Evolutionary conservation across 1,140 invertebrate species (phyloP).

Genomic region (Archegozetes longisetosus): DNA sequence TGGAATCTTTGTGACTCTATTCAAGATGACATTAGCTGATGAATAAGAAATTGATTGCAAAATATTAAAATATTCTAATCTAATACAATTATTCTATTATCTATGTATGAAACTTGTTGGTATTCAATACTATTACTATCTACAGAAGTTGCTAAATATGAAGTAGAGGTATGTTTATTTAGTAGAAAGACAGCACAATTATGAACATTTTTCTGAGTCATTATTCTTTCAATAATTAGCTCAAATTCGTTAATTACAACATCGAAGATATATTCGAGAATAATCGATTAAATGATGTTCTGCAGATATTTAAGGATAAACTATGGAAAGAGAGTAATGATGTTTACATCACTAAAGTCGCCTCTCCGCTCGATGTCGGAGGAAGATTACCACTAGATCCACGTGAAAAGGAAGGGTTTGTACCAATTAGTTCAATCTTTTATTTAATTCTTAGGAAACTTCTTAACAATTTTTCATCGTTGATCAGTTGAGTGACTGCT

Average conservation of each 20-base stretch:
- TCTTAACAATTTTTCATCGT: slow-evolving; percentile 3
- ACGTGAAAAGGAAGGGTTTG: slow-evolving; percentile 66
- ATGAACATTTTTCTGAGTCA: neutral
- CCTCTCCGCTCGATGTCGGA: slow-evolving; percentile 61
- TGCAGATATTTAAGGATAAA: slow-evolving; percentile 47
- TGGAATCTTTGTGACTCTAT: too few relatives aligned
- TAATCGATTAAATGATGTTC: slow-evolving; percentile 45
- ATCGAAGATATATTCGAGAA: slow-evolving; percentile 58
- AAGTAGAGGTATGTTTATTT: slow-evolving; percentile 10
- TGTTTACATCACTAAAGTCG: slow-evolving; percentile 61
- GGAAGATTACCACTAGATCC: slow-evolving; percentile 60
- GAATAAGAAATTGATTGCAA: too few relatives aligned
- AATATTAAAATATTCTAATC: too few relatives aligned
- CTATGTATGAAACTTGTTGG: too few relatives aligned
- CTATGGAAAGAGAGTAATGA: slow-evolving; percentile 43
- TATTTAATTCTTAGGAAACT: slow-evolving; percentile 3
- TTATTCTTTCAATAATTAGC: slow-evolving; percentile 27
- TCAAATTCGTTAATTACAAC: slow-evolving; percentile 71
- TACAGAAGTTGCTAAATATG: slow-evolving; percentile 12
- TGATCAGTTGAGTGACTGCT: too few relatives aligned
- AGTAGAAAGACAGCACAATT: neutral
- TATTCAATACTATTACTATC: too few relatives aligned
- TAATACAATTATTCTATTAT: too few relatives aligned
- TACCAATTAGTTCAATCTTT: neutral
- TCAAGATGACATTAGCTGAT: too few relatives aligned